Evolutionary conservation across 64 coral and sea anemone genomes (phyloP), one percentile per base, ranked within the genome.

Genomic region (Actinia equina): DNA sequence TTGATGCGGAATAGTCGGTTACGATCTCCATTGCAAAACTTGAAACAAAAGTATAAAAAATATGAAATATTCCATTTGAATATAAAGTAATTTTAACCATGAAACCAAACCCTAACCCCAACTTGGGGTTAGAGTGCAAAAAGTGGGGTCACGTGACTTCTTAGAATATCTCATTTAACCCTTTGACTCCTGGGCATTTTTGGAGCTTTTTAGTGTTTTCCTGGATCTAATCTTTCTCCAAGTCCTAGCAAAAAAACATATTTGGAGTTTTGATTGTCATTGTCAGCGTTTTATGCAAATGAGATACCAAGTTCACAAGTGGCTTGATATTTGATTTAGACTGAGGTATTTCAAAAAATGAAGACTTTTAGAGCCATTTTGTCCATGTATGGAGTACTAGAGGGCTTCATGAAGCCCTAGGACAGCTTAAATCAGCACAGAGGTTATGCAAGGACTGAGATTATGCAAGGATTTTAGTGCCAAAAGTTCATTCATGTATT

Each of bases 161-260:
- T 37, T 37, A 37, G 30, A 37, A 37, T 37, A 37, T 37, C 30
- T 37, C 30, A 1, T 37, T 37, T 37, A 60, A 60, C 58, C 58
- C 58, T 60, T 60, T 18, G 18, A 60, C 8, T 15, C 14, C 58
- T 17, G 13, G 18, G 13, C 11, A 60, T 60, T 60, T 60, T 60
- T 16, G 10, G 16, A 14, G 11, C 13, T 60, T 60, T 60, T 60
- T 14, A 65, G 92, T 3, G 87, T 88, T 2, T 96, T 76, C 84
- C 90, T 93, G 17, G 44, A 82, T n/a, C 90, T 93, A 85, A 77
- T 78, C 17, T 76, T 88, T 14, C 93, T 88, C 91, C 46, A 44
- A 87, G 23, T 57, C 93, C 18, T 60, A 18, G 58, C 11, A 60
- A 60, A 37, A 37, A 60, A 60, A 0, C 58, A 60, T 60, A 60